These are phyloP conservation scores for Platanista minor DNA, from an alignment of 2,113 vertebrate species.

Conservation along the genomic window DNA sequence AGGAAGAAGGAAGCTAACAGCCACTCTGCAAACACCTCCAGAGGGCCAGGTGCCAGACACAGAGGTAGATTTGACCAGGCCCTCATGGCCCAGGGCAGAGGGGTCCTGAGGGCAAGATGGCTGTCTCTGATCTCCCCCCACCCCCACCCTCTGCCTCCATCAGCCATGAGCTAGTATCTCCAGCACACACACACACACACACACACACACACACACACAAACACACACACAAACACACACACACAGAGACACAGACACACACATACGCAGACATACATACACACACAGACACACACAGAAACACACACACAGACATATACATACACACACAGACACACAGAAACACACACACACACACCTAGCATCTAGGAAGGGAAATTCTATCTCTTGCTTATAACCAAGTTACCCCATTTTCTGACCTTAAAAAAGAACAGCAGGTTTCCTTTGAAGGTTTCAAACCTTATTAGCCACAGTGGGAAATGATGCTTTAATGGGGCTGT, in stretches of 20 bases:
- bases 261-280: accelerated
- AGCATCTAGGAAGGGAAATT: slow-evolving; percentile 31
- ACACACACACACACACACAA: neutral
- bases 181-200: accelerated
- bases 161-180: neutral
- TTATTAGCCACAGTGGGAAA: slow-evolving; percentile 42
- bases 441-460: slow-evolving; percentile 18
- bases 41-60: neutral
- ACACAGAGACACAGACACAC: accelerated
- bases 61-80: neutral
- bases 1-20: neutral
- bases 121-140: neutral
- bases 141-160: accelerated
- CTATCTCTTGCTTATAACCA: slow-evolving; percentile 50
- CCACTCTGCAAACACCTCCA: neutral
- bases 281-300: neutral
- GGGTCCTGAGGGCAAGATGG: neutral
- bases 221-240: accelerated
- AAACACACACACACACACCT: no score
- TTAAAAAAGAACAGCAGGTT: slow-evolving; percentile 65
- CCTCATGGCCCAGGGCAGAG: no score
- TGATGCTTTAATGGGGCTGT: neutral
- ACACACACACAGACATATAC: accelerated
- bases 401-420: slow-evolving; percentile 59
- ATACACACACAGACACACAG: accelerated